These are phyloP conservation scores for Melanocharis versteri DNA, from an alignment of 2,113 vertebrate species.

Conservation along the genomic window DNA sequence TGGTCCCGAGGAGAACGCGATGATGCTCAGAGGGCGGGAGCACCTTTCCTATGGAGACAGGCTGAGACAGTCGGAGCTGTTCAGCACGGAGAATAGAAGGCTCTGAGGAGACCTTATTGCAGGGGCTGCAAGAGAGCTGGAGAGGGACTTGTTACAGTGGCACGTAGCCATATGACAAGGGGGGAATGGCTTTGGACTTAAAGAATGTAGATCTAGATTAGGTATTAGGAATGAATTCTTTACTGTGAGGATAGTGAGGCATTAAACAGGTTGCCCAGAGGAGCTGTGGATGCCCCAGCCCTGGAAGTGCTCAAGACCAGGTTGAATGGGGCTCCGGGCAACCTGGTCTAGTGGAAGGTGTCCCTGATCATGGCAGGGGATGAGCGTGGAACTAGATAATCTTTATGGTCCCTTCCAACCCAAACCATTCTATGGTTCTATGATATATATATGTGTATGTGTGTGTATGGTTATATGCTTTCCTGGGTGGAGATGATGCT, in stretches of 20 bases:
- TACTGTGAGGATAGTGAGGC: not conserved
- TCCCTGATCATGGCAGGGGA: not conserved
- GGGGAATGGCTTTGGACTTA: not conserved
- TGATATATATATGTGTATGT: not conserved
- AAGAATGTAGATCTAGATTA: not conserved
- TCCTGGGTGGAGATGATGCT: not conserved
- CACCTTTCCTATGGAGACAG: not conserved
- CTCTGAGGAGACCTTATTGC: not conserved
- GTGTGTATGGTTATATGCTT: fast-evolving
- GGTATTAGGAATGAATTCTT: not conserved
- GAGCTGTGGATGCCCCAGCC: not conserved
- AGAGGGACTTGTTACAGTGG: not conserved
- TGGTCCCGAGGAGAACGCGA: fast-evolving
- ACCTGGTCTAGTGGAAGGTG: not conserved
- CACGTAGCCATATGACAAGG: no score
- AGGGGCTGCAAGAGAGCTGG: not conserved
- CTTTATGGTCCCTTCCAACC: not conserved
- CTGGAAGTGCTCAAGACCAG: not conserved
- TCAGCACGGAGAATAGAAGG: not conserved
- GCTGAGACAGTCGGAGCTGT: not conserved
- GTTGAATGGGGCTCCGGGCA: not conserved
- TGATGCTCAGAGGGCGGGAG: not conserved
- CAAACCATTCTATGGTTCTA: not conserved
- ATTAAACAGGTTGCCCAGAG: not conserved
- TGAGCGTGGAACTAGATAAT: not conserved